phyloP scores from a whole-genome alignment of 2,113 vertebrate genomes.

The Pseudorectes ferrugineus region DNA sequence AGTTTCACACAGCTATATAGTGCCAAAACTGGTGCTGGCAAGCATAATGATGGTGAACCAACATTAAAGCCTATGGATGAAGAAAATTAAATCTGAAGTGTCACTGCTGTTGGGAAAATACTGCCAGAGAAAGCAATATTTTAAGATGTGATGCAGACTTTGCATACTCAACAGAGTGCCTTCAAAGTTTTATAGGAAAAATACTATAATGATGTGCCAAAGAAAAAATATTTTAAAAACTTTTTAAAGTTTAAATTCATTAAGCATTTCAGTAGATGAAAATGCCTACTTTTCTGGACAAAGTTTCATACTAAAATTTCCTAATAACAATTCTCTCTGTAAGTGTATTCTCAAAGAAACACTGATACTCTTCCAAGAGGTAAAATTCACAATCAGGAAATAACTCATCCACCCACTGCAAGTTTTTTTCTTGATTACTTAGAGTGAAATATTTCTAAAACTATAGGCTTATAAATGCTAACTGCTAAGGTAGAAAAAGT shows the following conservation, averaged over 20 bases:
- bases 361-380: neutral
- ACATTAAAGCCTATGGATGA: constrained; percentile 47
- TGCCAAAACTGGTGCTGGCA: constrained; percentile 30
- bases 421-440: neutral
- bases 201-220: constrained; percentile 1
- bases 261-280: neutral
- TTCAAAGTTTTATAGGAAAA: constrained; percentile 29
- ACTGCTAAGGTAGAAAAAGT: neutral
- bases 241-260: constrained; percentile 22
- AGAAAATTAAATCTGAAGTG: constrained; percentile 55
- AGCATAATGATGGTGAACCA: constrained; percentile 5
- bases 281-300: neutral
- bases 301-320: neutral
- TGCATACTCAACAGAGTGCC: neutral
- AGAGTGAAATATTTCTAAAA: neutral
- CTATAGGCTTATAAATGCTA: neutral
- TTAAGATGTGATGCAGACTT: constrained; percentile 34
- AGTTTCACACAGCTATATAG: constrained; percentile 3
- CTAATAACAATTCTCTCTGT: neutral
- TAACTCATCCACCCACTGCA: neutral
- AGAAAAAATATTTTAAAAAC: constrained; percentile 5
- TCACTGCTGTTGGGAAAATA: constrained; percentile 54
- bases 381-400: neutral
- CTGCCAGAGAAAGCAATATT: constrained; percentile 47
- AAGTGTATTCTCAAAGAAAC: neutral